phyloP scores from a whole-genome alignment of 1,140 invertebrate genomes.

The Caenorhabditis brenneri region DNA sequence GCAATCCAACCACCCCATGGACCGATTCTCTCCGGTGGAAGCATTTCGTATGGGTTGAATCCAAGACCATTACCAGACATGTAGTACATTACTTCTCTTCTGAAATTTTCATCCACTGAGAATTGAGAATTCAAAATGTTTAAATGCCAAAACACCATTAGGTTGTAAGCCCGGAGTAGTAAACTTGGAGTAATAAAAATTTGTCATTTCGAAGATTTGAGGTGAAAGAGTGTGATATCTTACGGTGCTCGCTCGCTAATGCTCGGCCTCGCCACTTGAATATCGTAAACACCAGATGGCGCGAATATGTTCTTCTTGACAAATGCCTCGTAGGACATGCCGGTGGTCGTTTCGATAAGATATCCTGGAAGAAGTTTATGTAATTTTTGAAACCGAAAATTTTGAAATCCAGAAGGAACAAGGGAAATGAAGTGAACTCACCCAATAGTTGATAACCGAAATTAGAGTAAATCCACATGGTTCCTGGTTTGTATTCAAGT shows the following conservation, averaged over 20 bases:
- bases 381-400: neutral
- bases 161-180: too few species aligned
- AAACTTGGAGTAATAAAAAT: neutral
- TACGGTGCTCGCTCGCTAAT: conserved; percentile 66
- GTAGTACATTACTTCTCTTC: conserved; percentile 70
- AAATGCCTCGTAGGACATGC: conserved; percentile 66
- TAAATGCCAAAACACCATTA: too few species aligned
- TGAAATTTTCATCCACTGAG: neutral
- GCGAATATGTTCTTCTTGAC: conserved; percentile 68
- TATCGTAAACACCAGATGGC: conserved; percentile 63
- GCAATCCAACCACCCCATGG: conserved; percentile 71
- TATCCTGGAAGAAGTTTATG: conserved; percentile 45
- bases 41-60: conserved; percentile 68
- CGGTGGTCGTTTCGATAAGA: conserved; percentile 66
- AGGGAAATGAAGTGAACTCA: neutral
- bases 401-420: neutral
- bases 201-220: too few species aligned
- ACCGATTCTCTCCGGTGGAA: conserved; percentile 66
- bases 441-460: conserved; percentile 70
- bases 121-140: conserved; percentile 20
- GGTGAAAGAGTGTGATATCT: conserved; percentile 21
- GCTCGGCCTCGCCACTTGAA: conserved; percentile 65
- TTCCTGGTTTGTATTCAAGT: conserved; percentile 62
- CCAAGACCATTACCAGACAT: conserved; percentile 68
- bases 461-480: conserved; percentile 70